These are phyloP conservation scores for Laticauda colubrina DNA, from an alignment of 2,113 vertebrate genomes.

Conservation along the genomic window DNA sequence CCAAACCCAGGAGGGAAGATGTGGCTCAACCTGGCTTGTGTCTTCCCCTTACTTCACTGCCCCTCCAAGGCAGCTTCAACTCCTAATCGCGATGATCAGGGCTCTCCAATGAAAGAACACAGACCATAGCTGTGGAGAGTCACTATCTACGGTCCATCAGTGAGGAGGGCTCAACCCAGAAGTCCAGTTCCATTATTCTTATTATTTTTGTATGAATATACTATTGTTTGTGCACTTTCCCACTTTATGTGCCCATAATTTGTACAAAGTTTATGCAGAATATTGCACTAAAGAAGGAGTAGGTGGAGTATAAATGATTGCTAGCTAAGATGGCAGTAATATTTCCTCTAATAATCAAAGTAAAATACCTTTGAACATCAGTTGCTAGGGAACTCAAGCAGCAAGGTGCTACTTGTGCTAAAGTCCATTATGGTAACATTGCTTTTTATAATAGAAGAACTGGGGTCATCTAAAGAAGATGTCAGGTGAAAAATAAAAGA, in stretches of 20 bases:
- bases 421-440: neutral
- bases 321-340: neutral
- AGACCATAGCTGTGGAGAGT: no score
- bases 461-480: neutral
- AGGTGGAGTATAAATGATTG: neutral
- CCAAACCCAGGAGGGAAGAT: no score
- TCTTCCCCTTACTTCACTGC: no score
- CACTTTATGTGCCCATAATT: neutral
- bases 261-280: neutral
- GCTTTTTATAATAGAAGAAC: neutral
- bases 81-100: no score
- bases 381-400: neutral
- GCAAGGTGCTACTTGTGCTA: neutral
- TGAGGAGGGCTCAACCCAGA: no score
- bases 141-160: no score
- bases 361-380: neutral
- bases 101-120: no score
- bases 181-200: neutral
- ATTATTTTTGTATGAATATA: neutral
- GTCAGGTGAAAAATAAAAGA: neutral
- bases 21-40: no score
- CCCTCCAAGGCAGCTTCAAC: no score
- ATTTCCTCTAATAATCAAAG: neutral
- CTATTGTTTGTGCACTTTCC: neutral
- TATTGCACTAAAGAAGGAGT: neutral